Evolutionary conservation across 2,888 invertebrate species (phyloP), one percentile per base, ranked within the genome.

Genomic region (Gari tellinella): DNA sequence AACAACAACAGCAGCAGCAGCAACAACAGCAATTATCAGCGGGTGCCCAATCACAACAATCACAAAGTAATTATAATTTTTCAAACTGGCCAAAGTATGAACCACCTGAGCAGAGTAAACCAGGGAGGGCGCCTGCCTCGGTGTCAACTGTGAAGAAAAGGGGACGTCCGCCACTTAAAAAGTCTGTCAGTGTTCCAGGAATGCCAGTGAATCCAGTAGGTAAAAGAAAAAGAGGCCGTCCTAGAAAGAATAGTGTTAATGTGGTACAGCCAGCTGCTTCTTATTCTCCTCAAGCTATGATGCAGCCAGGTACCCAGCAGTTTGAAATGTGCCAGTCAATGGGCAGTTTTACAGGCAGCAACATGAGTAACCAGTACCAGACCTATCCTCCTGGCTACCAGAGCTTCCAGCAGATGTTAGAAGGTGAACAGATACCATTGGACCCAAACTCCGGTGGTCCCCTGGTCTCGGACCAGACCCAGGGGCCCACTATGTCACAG

Each of bases 11-110:
- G 40, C 40, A 37, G 38, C 38, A 53, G 21, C 38, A 53, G 38
- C 52, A 52, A 25, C 53, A 37, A 17, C 19, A 19, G 2, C n/a
- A n/a, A n/a, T 23, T n/a, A n/a, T 2, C 53, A 53, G 26, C 53
- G 19, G 19, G 37, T 4, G n/a, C 38, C 12, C 49, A 60, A 17
- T 21, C 21, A 23, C 49, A 60, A 37, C 26, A 43, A 25, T 43
- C 45, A 19, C 31, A 21, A 12, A 57, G 26, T 26, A 38, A 53
- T 19, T 72, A 58, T 43, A 66, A 67, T 31, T 38, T 75, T n/a
- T 21, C 65, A 21, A 58, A 66, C 25, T 70, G 69, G 75, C 58
- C 69, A 14, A 51, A 70, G 23, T 62, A 69, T 63, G 4, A 46
- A 19, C 38, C 53, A 25, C 55, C 31, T 12, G 41, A 37, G 7